Conservation (phyloP, 1,140 invertebrate species). For the Atta cephalotes region DNA sequence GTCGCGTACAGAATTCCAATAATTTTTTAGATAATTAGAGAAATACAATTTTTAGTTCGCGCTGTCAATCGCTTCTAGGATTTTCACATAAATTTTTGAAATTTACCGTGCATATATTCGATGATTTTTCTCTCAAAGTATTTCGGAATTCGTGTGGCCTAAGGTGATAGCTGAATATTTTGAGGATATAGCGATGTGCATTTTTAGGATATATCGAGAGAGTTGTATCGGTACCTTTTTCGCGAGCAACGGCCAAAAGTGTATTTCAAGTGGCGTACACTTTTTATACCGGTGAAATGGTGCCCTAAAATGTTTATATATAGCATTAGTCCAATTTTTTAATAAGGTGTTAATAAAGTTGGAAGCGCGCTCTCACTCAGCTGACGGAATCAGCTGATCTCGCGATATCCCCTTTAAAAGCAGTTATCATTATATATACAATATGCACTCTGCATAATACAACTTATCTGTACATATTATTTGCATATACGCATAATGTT, state of each 20-base stretch:
- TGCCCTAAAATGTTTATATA: slow-evolving; percentile 74
- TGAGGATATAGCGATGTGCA: slow-evolving; percentile 28
- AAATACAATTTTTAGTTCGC: slow-evolving; percentile 5
- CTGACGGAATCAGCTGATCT: neutral
- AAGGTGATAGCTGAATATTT: slow-evolving; percentile 71
- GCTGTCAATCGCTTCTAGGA: slow-evolving; percentile 29
- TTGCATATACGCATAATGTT: slow-evolving; percentile 79
- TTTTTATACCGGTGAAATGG: slow-evolving; percentile 71
- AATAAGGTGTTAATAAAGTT: slow-evolving; percentile 51
- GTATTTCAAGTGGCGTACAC: slow-evolving; percentile 59
- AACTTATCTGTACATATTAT: slow-evolving; percentile 75
- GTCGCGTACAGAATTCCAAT: slow-evolving; percentile 2
- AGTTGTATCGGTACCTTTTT: slow-evolving; percentile 50
- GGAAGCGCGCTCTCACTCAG: neutral
- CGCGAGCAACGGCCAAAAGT: slow-evolving; percentile 69
- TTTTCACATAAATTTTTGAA: slow-evolving; percentile 1
- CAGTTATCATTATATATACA: slow-evolving; percentile 63
- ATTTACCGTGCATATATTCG: neutral
- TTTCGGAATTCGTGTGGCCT: slow-evolving; percentile 70
- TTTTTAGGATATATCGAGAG: slow-evolving; percentile 56
- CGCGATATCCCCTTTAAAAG: slow-evolving; percentile 19
- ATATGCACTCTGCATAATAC: slow-evolving; percentile 65
- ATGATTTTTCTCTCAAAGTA: slow-evolving; percentile 38
- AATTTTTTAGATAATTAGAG: slow-evolving; percentile 5
- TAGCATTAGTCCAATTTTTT: slow-evolving; percentile 73